Evolutionary conservation across 2,113 vertebrate species (phyloP).

Genomic region (Cyphomyrus plagiostoma): DNA sequence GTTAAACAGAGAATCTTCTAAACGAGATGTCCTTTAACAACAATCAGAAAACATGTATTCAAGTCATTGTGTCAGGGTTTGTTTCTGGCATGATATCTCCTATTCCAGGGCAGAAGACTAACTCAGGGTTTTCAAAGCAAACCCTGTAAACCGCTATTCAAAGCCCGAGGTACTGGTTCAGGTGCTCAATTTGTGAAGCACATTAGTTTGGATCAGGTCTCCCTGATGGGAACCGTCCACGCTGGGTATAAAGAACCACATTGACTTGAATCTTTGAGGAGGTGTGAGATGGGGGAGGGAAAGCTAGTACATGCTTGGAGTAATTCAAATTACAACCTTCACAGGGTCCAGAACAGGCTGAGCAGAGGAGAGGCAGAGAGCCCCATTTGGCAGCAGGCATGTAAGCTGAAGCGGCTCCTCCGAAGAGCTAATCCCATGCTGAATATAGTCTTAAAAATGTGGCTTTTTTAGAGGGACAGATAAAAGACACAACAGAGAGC

Average conservation of each 20-base stretch:
- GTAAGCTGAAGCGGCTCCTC: slow-evolving; percentile 77
- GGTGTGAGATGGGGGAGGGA: slow-evolving; percentile 1
- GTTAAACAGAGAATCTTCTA: background rate
- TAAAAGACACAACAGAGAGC: slow-evolving; percentile 55
- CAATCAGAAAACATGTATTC: slow-evolving; percentile 14
- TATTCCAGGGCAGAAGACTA: background rate
- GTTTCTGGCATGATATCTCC: background rate
- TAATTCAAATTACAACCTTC: slow-evolving; percentile 48
- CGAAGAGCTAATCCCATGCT: slow-evolving; percentile 72
- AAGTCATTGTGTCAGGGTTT: slow-evolving; percentile 15
- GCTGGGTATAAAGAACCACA: slow-evolving; percentile 17
- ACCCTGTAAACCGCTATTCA: background rate
- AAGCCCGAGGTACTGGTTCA: background rate
- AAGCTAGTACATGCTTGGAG: slow-evolving; percentile 14
- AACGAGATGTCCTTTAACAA: background rate
- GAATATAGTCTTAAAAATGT: slow-evolving; percentile 72
- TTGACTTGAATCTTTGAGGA: slow-evolving; percentile 8
- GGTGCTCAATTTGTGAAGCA: slow-evolving; percentile 1
- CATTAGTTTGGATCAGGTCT: slow-evolving; percentile 12
- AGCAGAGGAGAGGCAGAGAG: slow-evolving; percentile 18
- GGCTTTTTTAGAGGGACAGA: slow-evolving; percentile 65
- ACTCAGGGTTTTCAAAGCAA: background rate
- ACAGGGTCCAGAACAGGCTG: slow-evolving; percentile 34
- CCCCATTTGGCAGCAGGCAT: slow-evolving; percentile 60
- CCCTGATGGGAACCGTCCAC: background rate